Percentiles rank a stretch among this genome's conserved stretches.
Evolutionary conservation across 2,797 vertebrate species (phyloP).

Genomic region (Onychomys leucogaster): DNA sequence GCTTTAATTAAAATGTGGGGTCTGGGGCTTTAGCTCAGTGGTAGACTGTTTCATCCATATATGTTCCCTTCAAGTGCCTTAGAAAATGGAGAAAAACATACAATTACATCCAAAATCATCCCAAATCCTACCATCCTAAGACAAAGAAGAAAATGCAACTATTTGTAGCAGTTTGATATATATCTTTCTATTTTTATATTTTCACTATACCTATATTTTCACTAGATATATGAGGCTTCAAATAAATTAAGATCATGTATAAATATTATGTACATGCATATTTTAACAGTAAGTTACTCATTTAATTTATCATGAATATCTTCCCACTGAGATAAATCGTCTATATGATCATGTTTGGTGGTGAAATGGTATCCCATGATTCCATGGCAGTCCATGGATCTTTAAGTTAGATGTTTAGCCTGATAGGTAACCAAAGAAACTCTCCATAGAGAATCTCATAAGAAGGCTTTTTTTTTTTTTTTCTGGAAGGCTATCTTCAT

Average conservation of each 20-base stretch:
- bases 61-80: neutral
- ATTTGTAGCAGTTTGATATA: neutral
- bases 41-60: neutral
- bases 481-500: neutral
- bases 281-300: neutral
- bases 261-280: neutral
- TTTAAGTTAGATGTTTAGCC: neutral
- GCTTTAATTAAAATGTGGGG: neutral
- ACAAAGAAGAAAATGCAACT: neutral
- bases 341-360: neutral
- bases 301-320: neutral
- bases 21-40: neutral
- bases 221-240: neutral
- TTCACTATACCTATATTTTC: neutral
- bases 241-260: conserved; percentile 6
- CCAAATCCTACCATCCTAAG: neutral
- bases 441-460: neutral
- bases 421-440: neutral
- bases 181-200: neutral
- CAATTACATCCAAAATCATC: neutral
- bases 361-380: neutral
- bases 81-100: conserved; percentile 39
- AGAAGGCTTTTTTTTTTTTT: neutral
- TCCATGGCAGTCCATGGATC: neutral
- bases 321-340: neutral